phyloP scores from a whole-genome alignment of 2,113 vertebrate genomes.

The Polypterus bichir region DNA sequence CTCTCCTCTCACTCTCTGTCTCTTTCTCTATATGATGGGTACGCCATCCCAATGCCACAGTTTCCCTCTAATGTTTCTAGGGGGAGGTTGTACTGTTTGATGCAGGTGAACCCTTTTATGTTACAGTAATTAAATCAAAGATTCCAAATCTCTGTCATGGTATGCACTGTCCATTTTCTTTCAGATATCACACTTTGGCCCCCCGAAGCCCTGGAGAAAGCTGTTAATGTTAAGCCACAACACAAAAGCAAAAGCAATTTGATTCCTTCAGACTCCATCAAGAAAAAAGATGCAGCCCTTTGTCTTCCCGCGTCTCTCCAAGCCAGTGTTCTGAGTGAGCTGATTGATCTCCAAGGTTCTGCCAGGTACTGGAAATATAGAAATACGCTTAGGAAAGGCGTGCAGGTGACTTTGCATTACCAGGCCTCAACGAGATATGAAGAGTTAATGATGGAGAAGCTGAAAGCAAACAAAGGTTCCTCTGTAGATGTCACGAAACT shows the following conservation, averaged over 20 bases:
- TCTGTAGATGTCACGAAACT: constrained; percentile 10
- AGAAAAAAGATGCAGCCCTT: constrained; percentile 2
- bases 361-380: constrained; percentile 10
- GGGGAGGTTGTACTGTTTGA: no score
- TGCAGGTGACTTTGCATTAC: constrained; percentile 8
- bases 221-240: not conserved
- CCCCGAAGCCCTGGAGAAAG: not conserved
- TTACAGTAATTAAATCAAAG: no score
- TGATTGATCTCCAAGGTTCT: constrained; percentile 9
- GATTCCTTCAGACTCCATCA: constrained; percentile 8
- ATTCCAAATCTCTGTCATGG: no score
- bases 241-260: constrained; percentile 5
- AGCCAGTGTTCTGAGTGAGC: constrained; percentile 11
- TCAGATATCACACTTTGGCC: constrained; percentile 18
- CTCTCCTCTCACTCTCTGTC: no score
- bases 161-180: not conserved
- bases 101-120: no score
- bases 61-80: no score
- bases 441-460: constrained; percentile 16
- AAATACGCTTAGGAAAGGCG: constrained; percentile 8
- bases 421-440: constrained; percentile 10
- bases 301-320: constrained; percentile 1
- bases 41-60: no score
- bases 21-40: no score
- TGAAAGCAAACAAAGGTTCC: not conserved